Evolutionary conservation across 2,797 vertebrate genomes (phyloP), one percentile per base, ranked within the genome.

Genomic region (Oreortyx pictus): DNA sequence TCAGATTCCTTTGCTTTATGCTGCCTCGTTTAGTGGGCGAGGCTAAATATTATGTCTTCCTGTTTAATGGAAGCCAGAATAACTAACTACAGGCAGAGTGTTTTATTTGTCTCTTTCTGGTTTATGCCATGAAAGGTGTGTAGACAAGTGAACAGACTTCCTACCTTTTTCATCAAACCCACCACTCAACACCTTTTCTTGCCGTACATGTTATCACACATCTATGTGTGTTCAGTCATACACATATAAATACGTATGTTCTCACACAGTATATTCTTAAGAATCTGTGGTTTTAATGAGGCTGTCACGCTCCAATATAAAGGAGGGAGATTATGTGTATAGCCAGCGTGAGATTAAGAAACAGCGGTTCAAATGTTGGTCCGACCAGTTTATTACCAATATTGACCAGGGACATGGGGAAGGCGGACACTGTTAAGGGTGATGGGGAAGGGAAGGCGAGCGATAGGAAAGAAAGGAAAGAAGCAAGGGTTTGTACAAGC

Each of bases 241-340:
- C 4, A 8, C 52, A 5, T 24, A 16, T 31, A 14, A 1, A 5
- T 19, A 27, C 1, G 6, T 29, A 29, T 14, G 17, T 9, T 31
- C 9, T 49, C 22, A 49, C 18, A 27, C 57, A 84, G n/a, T 16
- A 24, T 62, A 37, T 46, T 79, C 20, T 77, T 35, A 14, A 60
- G 5, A 87, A 62, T 37, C 14, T 20, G 17, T 68, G 5, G 0
- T 3, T 89, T 78, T 75, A 62, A 29, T 19, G 50, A 78, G 67
- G n/a, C n/a, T n/a, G n/a, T n/a, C n/a, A n/a, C n/a, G n/a, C n/a
- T n/a, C n/a, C n/a, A n/a, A n/a, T n/a, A n/a, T n/a, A n/a, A n/a
- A n/a, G n/a, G n/a, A n/a, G n/a, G n/a, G n/a, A n/a, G n/a, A n/a
- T n/a, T n/a, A n/a, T n/a, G n/a, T n/a, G n/a, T n/a, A n/a, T n/a